A percentile compares a stretch with the other conserved stretches of the same genome.
These are phyloP conservation scores for Tenthredo mesomela DNA, from an alignment of 2,888 invertebrate species.

Conservation along the genomic window DNA sequence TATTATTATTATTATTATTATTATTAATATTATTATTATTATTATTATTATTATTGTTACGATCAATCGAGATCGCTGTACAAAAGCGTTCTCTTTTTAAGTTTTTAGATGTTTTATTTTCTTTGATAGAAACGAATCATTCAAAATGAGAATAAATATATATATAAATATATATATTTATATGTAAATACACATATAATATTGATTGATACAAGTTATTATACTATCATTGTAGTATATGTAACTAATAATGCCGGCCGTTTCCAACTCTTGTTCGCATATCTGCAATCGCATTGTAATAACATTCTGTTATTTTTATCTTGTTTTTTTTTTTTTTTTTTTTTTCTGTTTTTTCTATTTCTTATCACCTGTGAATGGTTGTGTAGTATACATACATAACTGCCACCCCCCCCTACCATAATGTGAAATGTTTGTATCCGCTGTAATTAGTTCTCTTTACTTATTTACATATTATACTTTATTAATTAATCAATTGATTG, in stretches of 20 bases:
- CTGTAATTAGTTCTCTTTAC: constrained; percentile 4
- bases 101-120: constrained; percentile 74
- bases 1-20: background rate
- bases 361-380: background rate
- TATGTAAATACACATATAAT: background rate
- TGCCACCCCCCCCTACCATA: background rate
- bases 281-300: background rate
- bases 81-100: constrained; percentile 67
- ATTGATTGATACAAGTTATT: constrained; percentile 20
- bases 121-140: constrained; percentile 18
- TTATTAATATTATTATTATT: background rate
- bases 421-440: background rate
- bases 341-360: background rate
- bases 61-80: background rate
- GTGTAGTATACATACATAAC: background rate
- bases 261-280: background rate
- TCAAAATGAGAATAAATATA: constrained; percentile 31
- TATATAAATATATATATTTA: background rate
- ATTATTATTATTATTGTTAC: constrained; percentile 26
- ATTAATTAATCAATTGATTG: background rate
- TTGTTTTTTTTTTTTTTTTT: background rate
- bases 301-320: background rate
- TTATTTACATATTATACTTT: constrained; percentile 15
- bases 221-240: background rate
- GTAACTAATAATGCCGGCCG: background rate